These are phyloP conservation scores for Romanogobio albipinnatus DNA, from an alignment of 2,113 vertebrate species.

Conservation along the genomic window DNA sequence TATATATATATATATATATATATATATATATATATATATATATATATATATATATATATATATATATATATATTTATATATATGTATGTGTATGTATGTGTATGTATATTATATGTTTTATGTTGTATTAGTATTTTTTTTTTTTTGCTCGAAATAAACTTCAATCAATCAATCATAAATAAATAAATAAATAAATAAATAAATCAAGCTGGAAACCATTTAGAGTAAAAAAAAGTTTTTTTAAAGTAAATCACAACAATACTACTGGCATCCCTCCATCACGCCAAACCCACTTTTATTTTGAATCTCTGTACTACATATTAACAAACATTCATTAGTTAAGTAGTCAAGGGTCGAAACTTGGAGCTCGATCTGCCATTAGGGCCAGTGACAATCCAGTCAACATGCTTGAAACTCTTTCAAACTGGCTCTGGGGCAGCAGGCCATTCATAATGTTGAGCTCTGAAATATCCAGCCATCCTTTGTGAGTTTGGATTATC, in stretches of 20 bases:
- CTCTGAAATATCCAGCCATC: neutral
- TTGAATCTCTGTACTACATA: neutral
- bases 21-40: no score
- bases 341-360: neutral
- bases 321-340: neutral
- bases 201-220: neutral
- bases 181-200: no score
- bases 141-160: no score
- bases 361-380: neutral
- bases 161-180: no score
- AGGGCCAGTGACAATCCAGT: neutral
- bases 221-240: neutral
- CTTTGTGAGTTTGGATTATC: conserved; percentile 15
- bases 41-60: no score
- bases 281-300: neutral
- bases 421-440: neutral
- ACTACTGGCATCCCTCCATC: neutral
- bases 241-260: neutral
- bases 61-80: no score
- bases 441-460: neutral
- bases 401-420: neutral
- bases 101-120: no score
- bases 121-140: no score
- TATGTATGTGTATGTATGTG: no score
- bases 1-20: no score